These are phyloP conservation scores for Sprattus sprattus DNA, from an alignment of 2,113 vertebrate species.

Conservation along the genomic window DNA sequence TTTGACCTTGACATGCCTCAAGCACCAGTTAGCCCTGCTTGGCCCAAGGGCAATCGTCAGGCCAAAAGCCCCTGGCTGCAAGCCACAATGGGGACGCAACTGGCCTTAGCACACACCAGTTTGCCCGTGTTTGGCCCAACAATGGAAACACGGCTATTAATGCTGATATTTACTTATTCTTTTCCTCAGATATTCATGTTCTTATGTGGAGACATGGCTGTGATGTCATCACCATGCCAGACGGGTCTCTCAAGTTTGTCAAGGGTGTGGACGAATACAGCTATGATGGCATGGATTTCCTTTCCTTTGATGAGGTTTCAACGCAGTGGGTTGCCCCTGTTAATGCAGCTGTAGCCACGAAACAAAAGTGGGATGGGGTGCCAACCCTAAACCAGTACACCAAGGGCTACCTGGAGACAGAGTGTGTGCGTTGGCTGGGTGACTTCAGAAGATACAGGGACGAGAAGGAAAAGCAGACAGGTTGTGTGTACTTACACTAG, in stretches of 20 bases:
- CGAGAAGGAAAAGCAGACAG: accelerated
- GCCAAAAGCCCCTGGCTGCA: too few relatives aligned
- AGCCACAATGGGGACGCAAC: too few relatives aligned
- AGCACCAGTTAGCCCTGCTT: too few relatives aligned
- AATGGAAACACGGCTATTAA: too few relatives aligned
- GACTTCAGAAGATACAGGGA: slow-evolving; percentile 11
- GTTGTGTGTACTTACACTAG: slow-evolving; percentile 35
- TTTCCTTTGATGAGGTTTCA: slow-evolving; percentile 43
- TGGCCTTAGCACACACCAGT: too few relatives aligned
- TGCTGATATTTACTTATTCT: not conserved
- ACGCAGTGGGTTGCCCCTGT: slow-evolving; percentile 47
- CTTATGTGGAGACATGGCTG: slow-evolving; percentile 67
- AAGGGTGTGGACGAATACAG: slow-evolving; percentile 54
- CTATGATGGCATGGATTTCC: slow-evolving; percentile 62
- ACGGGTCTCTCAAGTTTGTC: accelerated
- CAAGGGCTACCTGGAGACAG: slow-evolving; percentile 64
- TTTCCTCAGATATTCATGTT: slow-evolving; percentile 48
- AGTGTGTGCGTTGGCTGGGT: slow-evolving; percentile 60
- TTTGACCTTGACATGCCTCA: too few relatives aligned
- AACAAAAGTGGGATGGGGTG: slow-evolving; percentile 59
- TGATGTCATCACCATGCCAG: accelerated
- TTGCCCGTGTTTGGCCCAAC: too few relatives aligned
- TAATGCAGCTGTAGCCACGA: not conserved
- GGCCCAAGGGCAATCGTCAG: too few relatives aligned
- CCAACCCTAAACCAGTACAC: slow-evolving; percentile 61